These are phyloP conservation scores for Xestia xanthographa DNA, from an alignment of 2,888 invertebrate species.

Conservation along the genomic window DNA sequence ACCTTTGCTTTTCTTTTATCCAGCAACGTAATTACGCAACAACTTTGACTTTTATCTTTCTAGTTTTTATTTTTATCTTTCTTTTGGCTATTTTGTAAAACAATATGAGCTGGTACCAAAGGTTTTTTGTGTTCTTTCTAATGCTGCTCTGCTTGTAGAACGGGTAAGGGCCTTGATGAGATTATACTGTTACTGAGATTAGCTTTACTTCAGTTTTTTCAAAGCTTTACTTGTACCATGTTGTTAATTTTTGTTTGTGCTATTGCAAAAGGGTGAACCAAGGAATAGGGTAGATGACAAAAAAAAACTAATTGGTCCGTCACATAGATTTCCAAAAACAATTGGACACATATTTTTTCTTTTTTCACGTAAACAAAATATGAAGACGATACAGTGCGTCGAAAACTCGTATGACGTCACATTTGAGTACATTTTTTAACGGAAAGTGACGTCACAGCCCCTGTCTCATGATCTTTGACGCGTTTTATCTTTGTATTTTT, in stretches of 20 bases:
- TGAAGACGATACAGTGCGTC: too few species aligned
- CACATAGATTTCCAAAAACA: too few species aligned
- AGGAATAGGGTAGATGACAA: too few species aligned
- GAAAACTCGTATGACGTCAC: too few species aligned
- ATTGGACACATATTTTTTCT: too few species aligned
- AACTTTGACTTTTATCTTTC: conserved; percentile 36
- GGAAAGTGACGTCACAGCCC: too few species aligned
- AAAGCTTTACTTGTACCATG: not conserved
- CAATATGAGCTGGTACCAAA: conserved; percentile 18
- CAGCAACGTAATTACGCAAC: conserved; percentile 36
- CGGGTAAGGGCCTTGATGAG: conserved; percentile 11
- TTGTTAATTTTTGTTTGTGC: not conserved
- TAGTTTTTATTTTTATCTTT: conserved; percentile 36
- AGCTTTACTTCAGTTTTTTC: not conserved
- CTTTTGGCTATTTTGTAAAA: conserved; percentile 38
- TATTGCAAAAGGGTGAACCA: too few species aligned
- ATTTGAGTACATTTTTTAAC: too few species aligned
- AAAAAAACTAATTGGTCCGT: too few species aligned
- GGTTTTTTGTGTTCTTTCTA: conserved; percentile 28
- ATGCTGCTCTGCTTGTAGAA: not conserved
- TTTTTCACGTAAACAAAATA: too few species aligned
- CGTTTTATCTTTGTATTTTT: too few species aligned
- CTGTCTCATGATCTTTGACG: too few species aligned
- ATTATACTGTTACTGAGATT: conserved; percentile 21
- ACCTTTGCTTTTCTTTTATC: conserved; percentile 28